Evolutionary conservation across 1,140 invertebrate species (phyloP).

Genomic region (Drosophila seguyi): DNA sequence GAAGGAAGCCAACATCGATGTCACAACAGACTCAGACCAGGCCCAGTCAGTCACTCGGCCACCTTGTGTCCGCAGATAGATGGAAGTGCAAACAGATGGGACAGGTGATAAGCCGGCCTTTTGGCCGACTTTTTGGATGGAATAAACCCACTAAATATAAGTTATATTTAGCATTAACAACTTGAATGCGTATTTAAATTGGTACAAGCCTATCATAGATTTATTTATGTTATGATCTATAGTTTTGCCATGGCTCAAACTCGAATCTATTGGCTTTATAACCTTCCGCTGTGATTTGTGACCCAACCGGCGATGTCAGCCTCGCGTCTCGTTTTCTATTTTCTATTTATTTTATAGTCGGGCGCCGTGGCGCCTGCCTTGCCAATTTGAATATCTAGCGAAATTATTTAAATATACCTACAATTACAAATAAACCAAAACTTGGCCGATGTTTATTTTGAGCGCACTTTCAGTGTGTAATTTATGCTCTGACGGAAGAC

Average conservation of each 20-base stretch:
- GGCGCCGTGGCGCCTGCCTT: slow-evolving; percentile 70
- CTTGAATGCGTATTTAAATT: neutral
- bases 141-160: neutral
- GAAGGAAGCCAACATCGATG: slow-evolving; percentile 20
- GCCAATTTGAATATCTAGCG: slow-evolving; percentile 66
- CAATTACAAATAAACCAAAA: slow-evolving; percentile 41
- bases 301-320: slow-evolving; percentile 54
- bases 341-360: slow-evolving; percentile 31
- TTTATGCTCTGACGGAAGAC: slow-evolving; percentile 64
- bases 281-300: slow-evolving; percentile 51
- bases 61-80: slow-evolving; percentile 5
- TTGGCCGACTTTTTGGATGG: slow-evolving; percentile 9
- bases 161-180: neutral
- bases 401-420: slow-evolving; percentile 54
- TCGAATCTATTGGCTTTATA: slow-evolving; percentile 14
- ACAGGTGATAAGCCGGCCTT: slow-evolving; percentile 25
- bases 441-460: slow-evolving; percentile 12
- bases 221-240: slow-evolving; percentile 6
- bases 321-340: slow-evolving; percentile 33
- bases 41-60: slow-evolving; percentile 22
- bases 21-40: slow-evolving; percentile 31
- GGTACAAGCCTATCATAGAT: neutral
- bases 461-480: slow-evolving; percentile 42
- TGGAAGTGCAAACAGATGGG: neutral
- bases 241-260: slow-evolving; percentile 1